These are phyloP conservation scores for Papilio protenor DNA, from an alignment of 2,888 invertebrate genomes.

Conservation along the genomic window DNA sequence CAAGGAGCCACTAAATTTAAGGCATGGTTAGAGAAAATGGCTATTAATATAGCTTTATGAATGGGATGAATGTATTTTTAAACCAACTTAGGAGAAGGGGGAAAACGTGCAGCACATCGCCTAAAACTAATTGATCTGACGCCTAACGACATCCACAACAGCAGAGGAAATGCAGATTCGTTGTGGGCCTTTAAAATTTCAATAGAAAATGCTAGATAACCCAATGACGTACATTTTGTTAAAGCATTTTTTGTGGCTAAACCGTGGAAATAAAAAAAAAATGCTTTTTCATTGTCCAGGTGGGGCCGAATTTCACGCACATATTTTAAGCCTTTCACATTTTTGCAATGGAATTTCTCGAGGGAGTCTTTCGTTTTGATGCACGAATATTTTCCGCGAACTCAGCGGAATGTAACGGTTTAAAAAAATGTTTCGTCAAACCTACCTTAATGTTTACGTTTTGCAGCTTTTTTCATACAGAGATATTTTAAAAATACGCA, in stretches of 20 bases:
- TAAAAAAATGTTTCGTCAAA: conserved; percentile 31
- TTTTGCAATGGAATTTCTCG: conserved; percentile 40
- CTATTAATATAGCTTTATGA: no score
- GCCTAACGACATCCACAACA: no score
- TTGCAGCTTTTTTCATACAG: background rate
- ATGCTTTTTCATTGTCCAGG: conserved; percentile 23
- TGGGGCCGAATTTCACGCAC: conserved; percentile 26
- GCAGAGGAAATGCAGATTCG: no score
- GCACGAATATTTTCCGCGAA: conserved; percentile 37
- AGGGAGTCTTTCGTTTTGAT: conserved; percentile 42
- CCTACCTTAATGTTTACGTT: conserved; percentile 3
- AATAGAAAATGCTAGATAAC: no score
- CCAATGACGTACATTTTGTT: background rate
- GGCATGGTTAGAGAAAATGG: no score
- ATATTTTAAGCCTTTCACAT: conserved; percentile 38
- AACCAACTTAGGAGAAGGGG: no score
- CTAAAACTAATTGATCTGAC: no score
- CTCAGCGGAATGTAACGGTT: conserved; percentile 34
- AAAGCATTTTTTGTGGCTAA: conserved; percentile 2
- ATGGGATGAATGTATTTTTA: no score
- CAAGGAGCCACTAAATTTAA: no score
- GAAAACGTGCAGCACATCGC: no score
- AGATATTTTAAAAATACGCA: background rate
- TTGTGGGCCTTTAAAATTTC: no score
- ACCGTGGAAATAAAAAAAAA: conserved; percentile 14